Base-by-base conservation (phyloP, 2,113 vertebrate genomes). In the Hemichromis elongatus region DNA sequence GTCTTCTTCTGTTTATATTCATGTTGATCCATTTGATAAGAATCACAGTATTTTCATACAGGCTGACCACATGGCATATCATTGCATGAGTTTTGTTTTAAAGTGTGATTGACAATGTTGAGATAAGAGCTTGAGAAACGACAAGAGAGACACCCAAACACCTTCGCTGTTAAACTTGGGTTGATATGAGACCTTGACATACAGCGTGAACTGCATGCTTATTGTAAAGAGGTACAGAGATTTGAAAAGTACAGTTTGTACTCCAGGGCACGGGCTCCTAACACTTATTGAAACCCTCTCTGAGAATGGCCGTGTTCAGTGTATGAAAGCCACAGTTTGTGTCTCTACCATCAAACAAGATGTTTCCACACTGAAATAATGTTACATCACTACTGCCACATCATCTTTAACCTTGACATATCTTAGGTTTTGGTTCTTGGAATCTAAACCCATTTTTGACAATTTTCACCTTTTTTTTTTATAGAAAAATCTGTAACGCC, bases 171-270 rank as follows among this genome's bases (percentile, higher is more conserved):
- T 45, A 11, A 81, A 35, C 88, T 91, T 88, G 90, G 87, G 93
- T 93, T 92, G 91, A 91, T 94, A 94, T 88, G 82, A 63, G 95
- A 95, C 42, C 94, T 89, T 96, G 94, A 85, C 70, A 94, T 93
- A 93, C 82, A 97, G 97, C 97, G 97, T 98, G 96, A 94, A 77
- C 56, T 96, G 97, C 98, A 98, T 97, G 97, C 95, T 95, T 96
- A 90, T 37, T 96, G 85, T 95, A 94, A 94, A 92, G 66, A 95
- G 96, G 93, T 95, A 94, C 85, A 21, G 79, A 78, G 26, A n/a
- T 88, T 33, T 55, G 37, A 61, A 75, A 88, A 18, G 45, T 52
- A 52, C 18, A 8, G 42, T 50, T 90, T 80, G 83, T 61, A 80
- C 42, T 77, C 18, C 16, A 85, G 79, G 81, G 6, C 70, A 54